Conservation (phyloP, 2,888 invertebrate species). For the Brachyptera risi region DNA sequence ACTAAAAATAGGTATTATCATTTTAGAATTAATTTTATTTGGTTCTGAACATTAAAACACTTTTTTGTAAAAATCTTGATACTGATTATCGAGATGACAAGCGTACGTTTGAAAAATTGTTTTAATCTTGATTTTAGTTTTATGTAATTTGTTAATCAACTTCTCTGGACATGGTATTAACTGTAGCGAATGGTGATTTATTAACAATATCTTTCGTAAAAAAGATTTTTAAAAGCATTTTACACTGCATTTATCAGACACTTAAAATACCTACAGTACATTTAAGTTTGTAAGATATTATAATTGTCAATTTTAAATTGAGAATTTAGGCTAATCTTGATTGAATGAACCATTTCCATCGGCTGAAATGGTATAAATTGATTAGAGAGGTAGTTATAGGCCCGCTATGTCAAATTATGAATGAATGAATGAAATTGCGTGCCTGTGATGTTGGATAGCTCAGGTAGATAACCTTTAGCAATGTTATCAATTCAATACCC, state of each 20-base stretch:
- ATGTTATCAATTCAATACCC: not conserved
- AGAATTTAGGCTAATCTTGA: not conserved
- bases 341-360: not conserved
- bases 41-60: not conserved
- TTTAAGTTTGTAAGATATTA: not conserved
- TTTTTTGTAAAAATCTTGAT: slow-evolving; percentile 5
- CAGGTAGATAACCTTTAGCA: slow-evolving; percentile 8
- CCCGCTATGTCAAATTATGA: not conserved
- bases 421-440: slow-evolving; percentile 5
- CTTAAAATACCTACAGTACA: no score
- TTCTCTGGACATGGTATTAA: not conserved
- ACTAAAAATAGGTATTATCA: not conserved
- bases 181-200: not conserved
- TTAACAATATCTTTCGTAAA: no score
- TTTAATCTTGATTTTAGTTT: not conserved
- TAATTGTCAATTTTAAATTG: slow-evolving; percentile 3
- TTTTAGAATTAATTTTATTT: not conserved
- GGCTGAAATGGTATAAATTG: not conserved
- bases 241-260: slow-evolving; percentile 14
- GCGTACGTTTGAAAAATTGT: not conserved
- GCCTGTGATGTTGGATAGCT: slow-evolving; percentile 19
- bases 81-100: not conserved
- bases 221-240: slow-evolving; percentile 18
- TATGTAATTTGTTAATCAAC: not conserved
- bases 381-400: not conserved